Evolutionary conservation across 2,888 invertebrate species (phyloP), one percentile per base, ranked within the genome.

Genomic region (Drosophila helvetica): DNA sequence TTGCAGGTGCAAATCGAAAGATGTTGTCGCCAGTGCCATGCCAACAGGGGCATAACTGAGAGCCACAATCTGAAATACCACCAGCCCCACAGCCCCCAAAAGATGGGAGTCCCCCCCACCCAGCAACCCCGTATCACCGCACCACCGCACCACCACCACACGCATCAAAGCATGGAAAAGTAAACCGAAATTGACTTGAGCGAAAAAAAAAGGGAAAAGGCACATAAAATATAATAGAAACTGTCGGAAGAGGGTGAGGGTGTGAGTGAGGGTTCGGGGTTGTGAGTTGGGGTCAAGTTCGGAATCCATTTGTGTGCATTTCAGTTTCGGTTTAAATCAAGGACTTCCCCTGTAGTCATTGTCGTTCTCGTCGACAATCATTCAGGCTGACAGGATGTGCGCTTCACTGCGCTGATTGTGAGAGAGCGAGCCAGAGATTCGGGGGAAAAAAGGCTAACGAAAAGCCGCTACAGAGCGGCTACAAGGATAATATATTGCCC

Each of bases 301-400:
- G 71, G 86, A 85, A 85, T 89, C 83, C 89, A 86, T 86, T 86
- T 89, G 89, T 89, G 85, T 88, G 88, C 89, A 87, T 88, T 86
- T 86, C 85, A 89, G 83, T 82, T 86, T 86, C 61, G 75, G 88
- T 88, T 86, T 80, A 86, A 89, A 86, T 86, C 88, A 86, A 78
- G 65, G 70, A 48, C 63, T 67, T 67, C 42, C 55, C 54, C 42
- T 30, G n/a, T 12, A 22, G 22, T 22, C 22, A 22, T 22, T 12
- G 10, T 30, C 30, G 33, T 12, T 12, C 5, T n/a, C 7, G 38
- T 38, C 38, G 85, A 86, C 86, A 86, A 83, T 86, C 88, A 86
- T 86, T 86, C 84, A 73, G 80, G 74, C 86, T 86, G 86, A 89
- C 86, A 86, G 86, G 89, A 88, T 86, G 75, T 86, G 86, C 88